Evolutionary conservation across 2,888 invertebrate genomes (phyloP).

Genomic region (Crematogaster levior): DNA sequence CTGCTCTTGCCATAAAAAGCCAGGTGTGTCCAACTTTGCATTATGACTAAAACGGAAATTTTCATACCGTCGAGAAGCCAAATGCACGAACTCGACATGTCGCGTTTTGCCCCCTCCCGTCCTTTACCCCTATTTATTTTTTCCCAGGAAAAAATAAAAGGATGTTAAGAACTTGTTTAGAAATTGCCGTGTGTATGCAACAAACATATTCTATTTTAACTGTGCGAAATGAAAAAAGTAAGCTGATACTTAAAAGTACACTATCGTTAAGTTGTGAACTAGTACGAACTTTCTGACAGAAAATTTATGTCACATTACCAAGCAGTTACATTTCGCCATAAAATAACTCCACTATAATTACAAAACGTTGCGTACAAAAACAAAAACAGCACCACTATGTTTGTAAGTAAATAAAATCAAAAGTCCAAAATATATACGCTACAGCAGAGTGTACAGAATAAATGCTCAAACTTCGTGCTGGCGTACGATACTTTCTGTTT

Average conservation of each 20-base stretch:
- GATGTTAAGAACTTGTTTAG: slow-evolving; percentile 17
- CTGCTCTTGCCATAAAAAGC: slow-evolving; percentile 7
- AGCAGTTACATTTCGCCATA: neutral
- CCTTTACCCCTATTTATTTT: neutral
- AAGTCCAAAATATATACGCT: slow-evolving; percentile 18
- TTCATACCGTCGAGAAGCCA: slow-evolving; percentile 32
- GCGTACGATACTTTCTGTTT: slow-evolving; percentile 3
- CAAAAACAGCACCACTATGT: neutral
- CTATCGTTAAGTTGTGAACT: neutral
- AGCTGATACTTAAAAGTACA: neutral
- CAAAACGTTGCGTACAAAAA: slow-evolving; percentile 5
- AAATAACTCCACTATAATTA: slow-evolving; percentile 14
- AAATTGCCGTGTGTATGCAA: neutral
- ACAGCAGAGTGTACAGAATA: neutral
- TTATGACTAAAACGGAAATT: slow-evolving; percentile 45
- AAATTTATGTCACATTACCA: neutral
- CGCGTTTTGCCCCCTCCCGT: neutral
- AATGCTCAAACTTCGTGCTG: slow-evolving; percentile 17
- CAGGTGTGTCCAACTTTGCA: slow-evolving; percentile 46
- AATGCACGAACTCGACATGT: slow-evolving; percentile 21
- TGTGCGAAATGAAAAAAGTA: neutral
- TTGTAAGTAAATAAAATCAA: slow-evolving; percentile 29
- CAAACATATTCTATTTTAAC: slow-evolving; percentile 6
- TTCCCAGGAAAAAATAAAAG: neutral
- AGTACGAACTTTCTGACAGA: neutral